Evolutionary conservation across 37 sponge, comb jelly and placozoan species (phyloP).

Genomic region (Beroe forskalii): DNA sequence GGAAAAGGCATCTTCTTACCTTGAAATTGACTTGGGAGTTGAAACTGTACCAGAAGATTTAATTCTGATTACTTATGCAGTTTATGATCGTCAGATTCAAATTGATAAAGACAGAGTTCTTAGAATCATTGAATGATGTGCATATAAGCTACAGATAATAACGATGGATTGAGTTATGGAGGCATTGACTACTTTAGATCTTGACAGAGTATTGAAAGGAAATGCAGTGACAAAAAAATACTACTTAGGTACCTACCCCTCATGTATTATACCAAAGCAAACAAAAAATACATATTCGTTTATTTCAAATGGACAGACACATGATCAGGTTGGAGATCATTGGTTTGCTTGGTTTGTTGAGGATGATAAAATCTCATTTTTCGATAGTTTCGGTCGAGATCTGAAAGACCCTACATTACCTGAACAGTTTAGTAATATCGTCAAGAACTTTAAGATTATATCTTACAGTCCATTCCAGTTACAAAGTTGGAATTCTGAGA

Average conservation of each 20-base stretch:
- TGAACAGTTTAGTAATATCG: not conserved
- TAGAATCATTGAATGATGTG: not conserved
- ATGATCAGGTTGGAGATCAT: not conserved
- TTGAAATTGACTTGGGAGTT: not conserved
- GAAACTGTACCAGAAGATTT: not conserved
- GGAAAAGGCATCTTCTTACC: not conserved
- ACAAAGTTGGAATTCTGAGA: not conserved
- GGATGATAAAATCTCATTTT: not conserved
- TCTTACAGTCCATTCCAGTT: not conserved
- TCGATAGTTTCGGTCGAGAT: not conserved
- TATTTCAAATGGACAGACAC: not conserved
- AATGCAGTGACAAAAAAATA: not conserved
- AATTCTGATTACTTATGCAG: not conserved
- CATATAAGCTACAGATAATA: not conserved
- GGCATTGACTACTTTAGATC: not conserved
- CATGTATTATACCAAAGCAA: not conserved
- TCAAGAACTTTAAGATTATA: not conserved
- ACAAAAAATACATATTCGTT: not conserved
- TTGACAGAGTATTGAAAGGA: not conserved
- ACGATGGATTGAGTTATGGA: not conserved
- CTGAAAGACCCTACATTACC: not conserved
- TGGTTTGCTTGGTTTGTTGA: constrained; percentile 14
- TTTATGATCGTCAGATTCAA: not conserved
- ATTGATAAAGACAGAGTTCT: not conserved
- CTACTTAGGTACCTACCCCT: not conserved